These are phyloP conservation scores for Tiliqua scincoides DNA, from an alignment of 2,113 vertebrate genomes.

Conservation along the genomic window DNA sequence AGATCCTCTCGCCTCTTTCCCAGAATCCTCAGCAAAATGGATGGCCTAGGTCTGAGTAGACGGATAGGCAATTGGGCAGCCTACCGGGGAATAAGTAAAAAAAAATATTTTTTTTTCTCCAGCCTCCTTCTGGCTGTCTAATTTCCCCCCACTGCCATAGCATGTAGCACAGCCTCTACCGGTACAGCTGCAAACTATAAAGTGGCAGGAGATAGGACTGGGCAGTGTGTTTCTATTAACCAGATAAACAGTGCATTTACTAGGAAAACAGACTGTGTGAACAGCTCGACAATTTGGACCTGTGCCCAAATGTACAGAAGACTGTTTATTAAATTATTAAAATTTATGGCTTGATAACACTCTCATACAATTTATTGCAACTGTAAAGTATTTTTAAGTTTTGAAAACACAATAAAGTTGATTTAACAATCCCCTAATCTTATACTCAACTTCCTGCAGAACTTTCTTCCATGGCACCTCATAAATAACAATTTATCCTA, in stretches of 20 bases:
- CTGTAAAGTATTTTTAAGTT: conserved; percentile 74
- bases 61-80: too few species aligned
- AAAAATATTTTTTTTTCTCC: too few species aligned
- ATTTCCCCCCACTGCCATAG: too few species aligned
- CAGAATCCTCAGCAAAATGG: too few species aligned
- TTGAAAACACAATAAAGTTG: conserved; percentile 76
- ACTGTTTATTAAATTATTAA: conserved; percentile 79
- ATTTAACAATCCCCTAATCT: conserved; percentile 80
- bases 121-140: too few species aligned
- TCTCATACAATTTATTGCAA: conserved; percentile 73
- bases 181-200: too few species aligned
- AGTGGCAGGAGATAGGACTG: too few species aligned
- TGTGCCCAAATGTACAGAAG: conserved; percentile 48
- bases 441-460: conserved; percentile 72
- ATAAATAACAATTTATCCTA: conserved; percentile 75
- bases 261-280: conserved; percentile 59
- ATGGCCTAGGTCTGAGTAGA: too few species aligned
- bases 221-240: conserved; percentile 33
- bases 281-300: conserved; percentile 55
- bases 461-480: conserved; percentile 69
- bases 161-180: too few species aligned
- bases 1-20: too few species aligned
- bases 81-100: too few species aligned
- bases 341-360: conserved; percentile 71
- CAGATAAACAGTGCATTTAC: conserved; percentile 54